Base-by-base conservation (phyloP, 2,113 vertebrate genomes). In the Albula glossodonta region DNA sequence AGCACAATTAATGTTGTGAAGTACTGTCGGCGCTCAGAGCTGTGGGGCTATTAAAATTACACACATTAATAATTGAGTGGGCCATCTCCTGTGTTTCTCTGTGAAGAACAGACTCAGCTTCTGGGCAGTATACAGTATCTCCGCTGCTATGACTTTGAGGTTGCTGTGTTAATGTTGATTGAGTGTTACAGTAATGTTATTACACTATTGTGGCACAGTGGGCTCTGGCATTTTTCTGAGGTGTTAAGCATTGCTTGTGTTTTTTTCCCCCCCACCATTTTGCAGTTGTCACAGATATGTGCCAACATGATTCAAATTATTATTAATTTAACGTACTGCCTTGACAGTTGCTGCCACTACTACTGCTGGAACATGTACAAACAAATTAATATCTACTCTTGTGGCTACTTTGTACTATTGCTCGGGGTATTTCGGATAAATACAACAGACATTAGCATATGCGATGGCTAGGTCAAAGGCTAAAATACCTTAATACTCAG, bases 1-100 rank as follows among this genome's bases (percentile, higher is more conserved):
- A 91, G 86, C 80, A 84, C 87, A 91, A 91, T 94, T 92, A 93
- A 89, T 86, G 86, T 82, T 49, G 77, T 85, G 77, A 87, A 82
- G 86, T 87, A 83, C 50, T 84, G 84, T 53, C 83, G 57, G 63
- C 84, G 88, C 87, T 83, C 60, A 78, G 84, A 87, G 80, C 83
- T 81, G 85, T 84, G 17, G 87, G 84, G 83, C 87, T 87, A 87
- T 88, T 86, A 85, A 89, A 91, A 92, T 89, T 86, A 84, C 60
- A 81, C 80, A 79, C 86, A 88, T 90, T 90, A 89, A 88, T 90
- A 88, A 89, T 86, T 6, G 41, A 56, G 25, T 49, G 53, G 4
- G 41, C 74, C 41, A 22, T 78, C 74, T 81, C 51, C 66, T 74
- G 74, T 74, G 51, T 78, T 70, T 86, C 78, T 83, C 56, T 87